phyloP scores from a whole-genome alignment of 2,888 invertebrate genomes.

The Amorpha juglandis region DNA sequence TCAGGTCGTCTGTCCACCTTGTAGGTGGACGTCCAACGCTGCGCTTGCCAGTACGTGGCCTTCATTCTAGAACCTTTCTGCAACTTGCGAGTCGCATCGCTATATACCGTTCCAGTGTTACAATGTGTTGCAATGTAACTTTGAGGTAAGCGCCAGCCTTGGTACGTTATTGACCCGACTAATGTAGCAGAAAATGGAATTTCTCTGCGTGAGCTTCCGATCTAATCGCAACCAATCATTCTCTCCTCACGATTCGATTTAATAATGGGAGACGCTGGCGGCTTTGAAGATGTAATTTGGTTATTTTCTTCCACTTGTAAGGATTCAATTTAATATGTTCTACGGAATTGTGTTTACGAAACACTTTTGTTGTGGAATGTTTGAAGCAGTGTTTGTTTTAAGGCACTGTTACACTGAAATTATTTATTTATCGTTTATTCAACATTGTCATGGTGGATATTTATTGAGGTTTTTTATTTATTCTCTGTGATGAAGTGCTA shows the following conservation, averaged over 20 bases:
- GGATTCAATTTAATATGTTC: conserved; percentile 22
- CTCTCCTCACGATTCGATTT: conserved; percentile 30
- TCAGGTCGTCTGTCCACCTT: too few species aligned
- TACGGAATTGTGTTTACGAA: conserved; percentile 9
- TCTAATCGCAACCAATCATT: conserved; percentile 49
- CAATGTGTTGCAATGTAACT: background rate
- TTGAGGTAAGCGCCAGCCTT: background rate
- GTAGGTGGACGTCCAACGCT: too few species aligned
- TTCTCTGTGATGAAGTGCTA: background rate
- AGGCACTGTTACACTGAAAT: background rate
- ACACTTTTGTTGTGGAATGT: conserved; percentile 19
- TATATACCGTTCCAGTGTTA: background rate
- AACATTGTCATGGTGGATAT: background rate
- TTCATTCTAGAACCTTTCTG: too few species aligned
- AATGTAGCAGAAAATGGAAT: conserved; percentile 78
- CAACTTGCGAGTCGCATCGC: too few species aligned
- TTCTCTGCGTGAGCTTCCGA: conserved; percentile 60
- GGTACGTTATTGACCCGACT: conserved; percentile 57
- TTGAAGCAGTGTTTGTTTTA: background rate
- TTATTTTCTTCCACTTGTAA: conserved; percentile 4
- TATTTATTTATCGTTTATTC: background rate
- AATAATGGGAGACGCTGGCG: conserved; percentile 37
- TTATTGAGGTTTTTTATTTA: background rate
- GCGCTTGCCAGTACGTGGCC: too few species aligned
- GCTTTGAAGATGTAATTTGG: conserved; percentile 35